Percentiles rank a stretch among this genome's conserved stretches.
Evolutionary conservation across 2,113 vertebrate species (phyloP).

Genomic region (Eclectus roratus): DNA sequence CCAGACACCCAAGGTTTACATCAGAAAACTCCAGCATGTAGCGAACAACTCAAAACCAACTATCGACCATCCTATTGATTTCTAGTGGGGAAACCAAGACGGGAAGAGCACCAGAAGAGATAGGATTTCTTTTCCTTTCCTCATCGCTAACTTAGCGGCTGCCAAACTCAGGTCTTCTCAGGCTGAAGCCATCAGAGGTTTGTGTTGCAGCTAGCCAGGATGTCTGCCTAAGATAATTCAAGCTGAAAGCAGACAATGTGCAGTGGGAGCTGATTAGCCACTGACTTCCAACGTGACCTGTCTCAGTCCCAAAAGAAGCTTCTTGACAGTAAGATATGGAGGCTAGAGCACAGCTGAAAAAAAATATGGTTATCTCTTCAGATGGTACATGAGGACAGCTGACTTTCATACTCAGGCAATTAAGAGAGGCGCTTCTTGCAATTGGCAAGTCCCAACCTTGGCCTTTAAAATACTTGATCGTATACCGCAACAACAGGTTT

Average conservation of each 20-base stretch:
- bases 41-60: slow-evolving; percentile 80
- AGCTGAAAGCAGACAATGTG: slow-evolving; percentile 71
- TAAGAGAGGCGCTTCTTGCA: background rate
- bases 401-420: background rate
- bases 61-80: slow-evolving; percentile 85
- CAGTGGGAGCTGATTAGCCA: slow-evolving; percentile 69
- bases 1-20: slow-evolving; percentile 75
- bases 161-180: slow-evolving; percentile 69
- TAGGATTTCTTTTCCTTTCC: slow-evolving; percentile 76
- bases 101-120: slow-evolving; percentile 75
- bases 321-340: slow-evolving; percentile 55
- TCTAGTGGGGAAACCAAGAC: slow-evolving; percentile 72
- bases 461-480: background rate
- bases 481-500: background rate
- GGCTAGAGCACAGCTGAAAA: slow-evolving; percentile 29
- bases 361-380: slow-evolving; percentile 15
- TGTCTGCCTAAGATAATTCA: slow-evolving; percentile 82
- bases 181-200: slow-evolving; percentile 69
- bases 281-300: slow-evolving; percentile 69
- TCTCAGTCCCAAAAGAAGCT: slow-evolving; percentile 51
- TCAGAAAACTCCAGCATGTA: slow-evolving; percentile 75
- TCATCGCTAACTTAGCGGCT: slow-evolving; percentile 62
- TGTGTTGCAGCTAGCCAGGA: slow-evolving; percentile 76
- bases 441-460: background rate
- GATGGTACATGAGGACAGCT: slow-evolving; percentile 11